Conservation (phyloP, 2,113 vertebrate species). For the Spizaetus ornatus region DNA sequence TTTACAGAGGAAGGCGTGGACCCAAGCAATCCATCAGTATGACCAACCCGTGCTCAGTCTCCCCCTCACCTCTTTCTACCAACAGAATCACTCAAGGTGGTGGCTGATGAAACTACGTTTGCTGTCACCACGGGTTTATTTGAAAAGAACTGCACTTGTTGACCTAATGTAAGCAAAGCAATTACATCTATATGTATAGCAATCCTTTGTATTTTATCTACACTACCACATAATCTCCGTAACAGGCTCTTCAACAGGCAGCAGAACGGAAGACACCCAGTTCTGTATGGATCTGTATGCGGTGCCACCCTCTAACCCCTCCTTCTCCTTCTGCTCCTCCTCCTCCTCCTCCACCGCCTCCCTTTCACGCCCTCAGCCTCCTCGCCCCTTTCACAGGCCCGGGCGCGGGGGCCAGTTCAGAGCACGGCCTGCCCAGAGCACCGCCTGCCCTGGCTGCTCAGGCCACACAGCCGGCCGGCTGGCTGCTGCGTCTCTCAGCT, state of each 20-base stretch:
- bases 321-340: no score
- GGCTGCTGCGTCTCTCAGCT: background rate
- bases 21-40: background rate
- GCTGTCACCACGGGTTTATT: background rate
- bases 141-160: background rate
- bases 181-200: background rate
- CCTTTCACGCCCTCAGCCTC: background rate
- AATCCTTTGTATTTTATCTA: background rate
- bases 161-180: background rate
- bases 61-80: background rate
- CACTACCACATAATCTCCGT: background rate
- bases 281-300: background rate
- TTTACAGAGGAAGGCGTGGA: background rate
- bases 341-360: background rate
- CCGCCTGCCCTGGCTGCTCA: background rate
- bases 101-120: background rate
- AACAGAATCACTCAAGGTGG: background rate
- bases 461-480: accelerated
- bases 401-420: background rate
- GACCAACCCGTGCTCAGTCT: background rate
- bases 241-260: background rate
- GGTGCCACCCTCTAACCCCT: background rate
- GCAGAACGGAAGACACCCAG: background rate
- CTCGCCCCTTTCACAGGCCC: background rate
- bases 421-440: background rate